These are phyloP conservation scores for Chrosomus eos DNA, from an alignment of 2,797 vertebrate species.

Conservation along the genomic window DNA sequence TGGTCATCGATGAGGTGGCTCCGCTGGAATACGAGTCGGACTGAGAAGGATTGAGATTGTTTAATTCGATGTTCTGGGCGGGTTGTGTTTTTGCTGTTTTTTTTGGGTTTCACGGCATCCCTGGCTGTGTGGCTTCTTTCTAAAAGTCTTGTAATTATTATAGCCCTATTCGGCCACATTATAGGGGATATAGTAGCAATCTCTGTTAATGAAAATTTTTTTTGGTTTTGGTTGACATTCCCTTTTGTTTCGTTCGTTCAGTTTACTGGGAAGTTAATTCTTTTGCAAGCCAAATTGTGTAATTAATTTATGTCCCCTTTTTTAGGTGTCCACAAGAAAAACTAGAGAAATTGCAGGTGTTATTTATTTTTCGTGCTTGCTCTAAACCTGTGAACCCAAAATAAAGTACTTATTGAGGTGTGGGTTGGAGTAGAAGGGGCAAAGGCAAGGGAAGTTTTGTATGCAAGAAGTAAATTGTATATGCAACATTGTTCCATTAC, in stretches of 20 bases:
- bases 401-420: slow-evolving; percentile 43
- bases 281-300: slow-evolving; percentile 46
- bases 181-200: slow-evolving; percentile 20
- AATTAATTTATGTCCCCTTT: slow-evolving; percentile 39
- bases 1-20: slow-evolving; percentile 71
- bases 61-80: not conserved
- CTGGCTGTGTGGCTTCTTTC: slow-evolving; percentile 45
- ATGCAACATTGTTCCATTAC: not conserved
- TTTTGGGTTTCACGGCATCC: slow-evolving; percentile 27
- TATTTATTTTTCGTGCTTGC: slow-evolving; percentile 49
- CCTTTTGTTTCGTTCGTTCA: slow-evolving; percentile 49
- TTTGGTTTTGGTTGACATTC: slow-evolving; percentile 53
- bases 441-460: not conserved
- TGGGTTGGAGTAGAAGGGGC: not conserved
- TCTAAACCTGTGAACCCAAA: slow-evolving; percentile 44
- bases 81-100: not conserved
- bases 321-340: slow-evolving; percentile 17
- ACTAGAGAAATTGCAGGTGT: slow-evolving; percentile 35
- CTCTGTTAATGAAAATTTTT: slow-evolving; percentile 34
- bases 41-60: slow-evolving; percentile 58
- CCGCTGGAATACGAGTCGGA: slow-evolving; percentile 78
- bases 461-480: slow-evolving; percentile 7
- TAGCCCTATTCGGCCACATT: not conserved
- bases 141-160: slow-evolving; percentile 20
- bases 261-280: slow-evolving; percentile 17